Base-by-base conservation (phyloP, 2,888 invertebrate species). In the Phymatocera aterrima region DNA sequence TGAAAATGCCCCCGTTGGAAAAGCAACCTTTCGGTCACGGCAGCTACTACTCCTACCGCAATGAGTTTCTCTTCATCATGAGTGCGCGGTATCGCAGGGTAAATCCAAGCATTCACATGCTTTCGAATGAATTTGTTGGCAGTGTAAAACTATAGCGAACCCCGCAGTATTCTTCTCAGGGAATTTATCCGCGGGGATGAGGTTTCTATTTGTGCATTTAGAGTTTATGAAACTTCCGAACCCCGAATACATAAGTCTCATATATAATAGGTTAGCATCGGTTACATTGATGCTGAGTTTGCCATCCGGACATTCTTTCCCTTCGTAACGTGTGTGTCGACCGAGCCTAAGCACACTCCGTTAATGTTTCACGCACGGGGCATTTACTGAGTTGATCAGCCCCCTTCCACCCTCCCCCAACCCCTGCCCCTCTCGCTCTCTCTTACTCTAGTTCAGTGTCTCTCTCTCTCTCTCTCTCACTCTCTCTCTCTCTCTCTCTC, bases 321-420 rank as follows among this genome's bases (percentile, higher is more conserved):
- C 12, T 8, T 21, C 0, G 6, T 4, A 31, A n/a, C 15, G 5
- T 72, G 72, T 72, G 54, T 72, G 72, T 51, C 18, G 48, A 75
- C 57, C 28, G 46, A 37, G 75, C 75, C 57, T 75, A 75, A 75
- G 57, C 60, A 75, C 57, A 75, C 75, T 40, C 18, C 37, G 57
- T 75, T 54, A 75, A 75, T 75, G 75, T 54, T 54, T 75, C 40
- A 75, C 54, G 57, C 75, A 57, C 21, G 75, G 40, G 51, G 40
- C 24, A 75, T 75, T 75, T 75, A 40, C 37, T 34, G 57, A 40
- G 75, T 57, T 54, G 60, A 75, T 75, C 60, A 60, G n/a, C n/a
- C 57, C 40, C 28, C 75, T 8, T 24, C 68, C 12, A n/a, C 28
- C 51, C n/a, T 51, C n/a, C n/a, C n/a, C 18, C 61, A 18, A 24